Evolutionary conservation across 2,113 vertebrate species (phyloP), one percentile per base, ranked within the genome.

Genomic region (Machaerirhynchus nigripectus): DNA sequence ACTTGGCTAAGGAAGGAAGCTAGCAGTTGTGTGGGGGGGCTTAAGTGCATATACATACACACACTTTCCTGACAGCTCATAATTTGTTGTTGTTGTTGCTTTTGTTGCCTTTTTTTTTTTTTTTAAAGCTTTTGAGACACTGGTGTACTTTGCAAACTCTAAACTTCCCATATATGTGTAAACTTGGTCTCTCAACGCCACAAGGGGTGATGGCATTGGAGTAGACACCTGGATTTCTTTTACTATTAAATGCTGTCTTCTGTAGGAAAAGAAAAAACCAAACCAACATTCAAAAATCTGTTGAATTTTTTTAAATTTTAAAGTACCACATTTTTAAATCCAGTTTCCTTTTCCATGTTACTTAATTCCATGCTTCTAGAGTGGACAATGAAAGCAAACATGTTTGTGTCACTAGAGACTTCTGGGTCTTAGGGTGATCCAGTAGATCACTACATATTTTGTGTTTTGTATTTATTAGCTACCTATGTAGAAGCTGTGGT

Each of bases 21-120:
- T 35, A 17, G 59, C 24, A 64, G 30, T 15, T 73, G 19, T 7
- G 4, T 3, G 17, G 2, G 1, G 2, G 2, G 14, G 6, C 17
- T 61, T 19, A 10, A 9, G 13, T 75, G 18, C 5, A 0, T 53
- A 0, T 15, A n/a, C 0, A 13, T 42, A 42, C 8, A 22, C 7
- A 10, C 0, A 1, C 16, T 59, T 77, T 47, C 33, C 42, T 64
- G 59, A 13, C 17, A 37, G 13, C 10, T 71, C 22, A 6, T n/a
- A 7, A 15, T 3, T 71, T 35, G 11, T 52, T 18, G 18, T 28
- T 28, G 28, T 28, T 40, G 37, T 56, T 27, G 1, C 12, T 53
- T 63, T 55, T 28, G 22, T 68, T 50, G 5, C 13, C 3, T 22
- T 33, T 10, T 33, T 13, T 13, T 10, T 12, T 20, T 35, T 20